These are phyloP conservation scores for Lepus oiostolus DNA, from an alignment of 2,797 vertebrate genomes.

Conservation along the genomic window DNA sequence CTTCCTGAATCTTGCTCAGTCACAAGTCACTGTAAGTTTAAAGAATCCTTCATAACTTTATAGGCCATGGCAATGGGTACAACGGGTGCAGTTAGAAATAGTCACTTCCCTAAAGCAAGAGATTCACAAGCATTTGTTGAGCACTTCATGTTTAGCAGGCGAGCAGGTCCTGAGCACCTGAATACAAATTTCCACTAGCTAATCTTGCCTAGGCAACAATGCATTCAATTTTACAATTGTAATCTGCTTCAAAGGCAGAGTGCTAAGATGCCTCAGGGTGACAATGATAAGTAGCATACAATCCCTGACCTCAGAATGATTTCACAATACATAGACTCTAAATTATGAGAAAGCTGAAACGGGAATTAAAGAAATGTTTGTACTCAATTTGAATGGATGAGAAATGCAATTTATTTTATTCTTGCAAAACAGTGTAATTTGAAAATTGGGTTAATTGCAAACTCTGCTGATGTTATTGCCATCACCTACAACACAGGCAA, in stretches of 20 bases:
- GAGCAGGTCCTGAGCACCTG: not conserved
- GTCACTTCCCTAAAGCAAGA: not conserved
- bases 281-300: not conserved
- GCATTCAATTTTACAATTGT: not conserved
- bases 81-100: not conserved
- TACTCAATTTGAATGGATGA: constrained; percentile 35
- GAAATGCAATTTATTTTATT: constrained; percentile 57
- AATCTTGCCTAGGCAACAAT: not conserved
- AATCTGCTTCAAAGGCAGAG: constrained; percentile 22
- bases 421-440: constrained; percentile 17
- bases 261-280: not conserved
- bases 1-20: not conserved
- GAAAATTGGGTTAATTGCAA: constrained; percentile 26
- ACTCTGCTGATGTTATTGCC: not conserved
- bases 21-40: not conserved
- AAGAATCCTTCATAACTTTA: not conserved
- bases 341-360: constrained; percentile 25
- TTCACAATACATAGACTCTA: not conserved
- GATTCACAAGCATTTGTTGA: not conserved
- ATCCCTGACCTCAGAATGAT: not conserved
- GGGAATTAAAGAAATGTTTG: constrained; percentile 17
- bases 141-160: not conserved
- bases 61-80: not conserved
- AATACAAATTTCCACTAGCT: not conserved
- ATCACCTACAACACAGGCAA: not conserved